These are phyloP conservation scores for Desmophyllum pertusum DNA, from an alignment of 92 coral and sea anemone genomes.

Conservation along the genomic window DNA sequence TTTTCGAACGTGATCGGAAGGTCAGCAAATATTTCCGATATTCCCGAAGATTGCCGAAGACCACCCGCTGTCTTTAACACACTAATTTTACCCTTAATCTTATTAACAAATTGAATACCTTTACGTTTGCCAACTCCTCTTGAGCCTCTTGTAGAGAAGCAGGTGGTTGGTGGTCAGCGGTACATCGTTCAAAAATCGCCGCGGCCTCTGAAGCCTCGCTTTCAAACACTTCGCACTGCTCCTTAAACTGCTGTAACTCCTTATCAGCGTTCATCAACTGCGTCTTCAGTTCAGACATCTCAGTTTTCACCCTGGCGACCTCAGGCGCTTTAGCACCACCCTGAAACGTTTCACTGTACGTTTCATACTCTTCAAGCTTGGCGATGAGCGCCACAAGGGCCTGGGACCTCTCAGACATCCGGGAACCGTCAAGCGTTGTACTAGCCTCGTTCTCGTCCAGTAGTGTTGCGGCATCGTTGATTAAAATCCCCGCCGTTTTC, in stretches of 20 bases:
- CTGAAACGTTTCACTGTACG: conserved; percentile 45
- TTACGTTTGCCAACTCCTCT: conserved; percentile 28
- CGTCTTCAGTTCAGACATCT: conserved; percentile 28
- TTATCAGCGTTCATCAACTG: conserved; percentile 7
- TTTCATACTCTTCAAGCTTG: conserved; percentile 60
- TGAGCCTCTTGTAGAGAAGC: conserved; percentile 56
- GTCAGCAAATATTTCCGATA: no score
- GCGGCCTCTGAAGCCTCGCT: conserved; percentile 23
- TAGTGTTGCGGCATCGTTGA: conserved; percentile 41
- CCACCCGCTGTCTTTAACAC: no score
- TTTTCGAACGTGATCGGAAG: no score
- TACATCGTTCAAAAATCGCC: conserved; percentile 49
- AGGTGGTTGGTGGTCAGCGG: conserved; percentile 27
- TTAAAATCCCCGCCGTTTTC: conserved; percentile 44
- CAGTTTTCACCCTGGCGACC: conserved; percentile 26
- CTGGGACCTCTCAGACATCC: conserved; percentile 14
- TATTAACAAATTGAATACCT: conserved; percentile 47
- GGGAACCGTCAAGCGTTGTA: conserved; percentile 17
- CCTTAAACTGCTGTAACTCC: conserved; percentile 40
- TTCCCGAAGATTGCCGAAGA: no score
- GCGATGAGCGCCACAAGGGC: conserved; percentile 46
- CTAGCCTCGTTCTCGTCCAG: conserved; percentile 6
- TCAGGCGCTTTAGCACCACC: conserved; percentile 29
- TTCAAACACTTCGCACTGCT: conserved; percentile 31
- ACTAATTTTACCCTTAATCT: background rate